Base-by-base conservation (phyloP, 2,797 vertebrate species). In the Scleropages formosus region DNA sequence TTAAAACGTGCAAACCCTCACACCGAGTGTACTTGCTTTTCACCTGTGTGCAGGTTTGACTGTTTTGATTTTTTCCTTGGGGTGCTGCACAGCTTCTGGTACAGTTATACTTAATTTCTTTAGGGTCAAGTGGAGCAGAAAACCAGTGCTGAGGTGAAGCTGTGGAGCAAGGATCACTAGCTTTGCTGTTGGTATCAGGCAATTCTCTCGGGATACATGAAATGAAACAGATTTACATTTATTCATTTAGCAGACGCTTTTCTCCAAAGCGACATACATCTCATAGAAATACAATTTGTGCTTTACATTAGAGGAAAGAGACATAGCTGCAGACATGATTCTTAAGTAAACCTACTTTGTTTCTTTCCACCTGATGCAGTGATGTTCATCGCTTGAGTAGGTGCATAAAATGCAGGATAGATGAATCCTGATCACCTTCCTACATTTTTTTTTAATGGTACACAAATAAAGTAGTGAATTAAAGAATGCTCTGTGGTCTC, bases 171-270 rank as follows among this genome's bases (percentile, higher is more conserved):
- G 65, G 49, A n/a, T n/a, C n/a, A n/a, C 31, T 27, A 72, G 31
- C 44, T 56, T 39, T 22, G 27, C 27, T 44, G 56, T 72, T 72
- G 71, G 60, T 18, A 58, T 59, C 27, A 24, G 31, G 63, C n/a
- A 49, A 59, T 69, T 26, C 51, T 62, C 65, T 61, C 39, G 22
- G 16, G 56, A 61, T 61, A 60, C 6, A 63, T 53, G 73, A n/a
- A n/a, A n/a, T n/a, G n/a, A n/a, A n/a, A n/a, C n/a, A n/a, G n/a
- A n/a, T n/a, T n/a, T n/a, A n/a, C n/a, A n/a, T n/a, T n/a, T n/a
- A n/a, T n/a, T n/a, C n/a, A n/a, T n/a, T n/a, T n/a, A n/a, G n/a
- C n/a, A n/a, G n/a, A n/a, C n/a, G n/a, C n/a, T n/a, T n/a, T n/a
- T n/a, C n/a, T n/a, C n/a, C n/a, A n/a, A n/a, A n/a, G n/a, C n/a